Evolutionary conservation across 2,888 invertebrate genomes (phyloP).

Genomic region (Drosophila sordidula): DNA sequence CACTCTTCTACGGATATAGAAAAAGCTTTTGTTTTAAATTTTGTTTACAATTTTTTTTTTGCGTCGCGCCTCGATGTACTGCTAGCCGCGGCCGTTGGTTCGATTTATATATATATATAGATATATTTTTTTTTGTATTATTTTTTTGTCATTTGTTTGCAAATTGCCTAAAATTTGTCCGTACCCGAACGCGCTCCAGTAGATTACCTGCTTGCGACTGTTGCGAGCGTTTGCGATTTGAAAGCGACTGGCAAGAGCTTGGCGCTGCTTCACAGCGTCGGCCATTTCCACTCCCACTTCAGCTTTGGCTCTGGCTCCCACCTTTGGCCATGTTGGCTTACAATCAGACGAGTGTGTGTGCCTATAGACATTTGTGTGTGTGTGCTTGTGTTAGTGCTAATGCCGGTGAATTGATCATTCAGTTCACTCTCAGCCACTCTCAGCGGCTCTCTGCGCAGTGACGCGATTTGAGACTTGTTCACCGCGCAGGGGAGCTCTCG

Average conservation of each 20-base stretch:
- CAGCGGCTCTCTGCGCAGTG: constrained; percentile 35
- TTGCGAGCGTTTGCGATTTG: constrained; percentile 56
- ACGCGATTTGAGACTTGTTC: constrained; percentile 44
- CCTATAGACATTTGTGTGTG: background rate
- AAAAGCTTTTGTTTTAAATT: constrained; percentile 11
- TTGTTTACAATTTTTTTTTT: constrained; percentile 8
- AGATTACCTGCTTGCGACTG: constrained; percentile 82
- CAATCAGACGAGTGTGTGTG: constrained; percentile 8
- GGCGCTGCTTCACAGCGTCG: constrained; percentile 36
- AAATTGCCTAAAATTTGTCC: constrained; percentile 54
- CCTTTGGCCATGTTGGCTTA: constrained; percentile 18
- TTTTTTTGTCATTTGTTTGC: constrained; percentile 43
- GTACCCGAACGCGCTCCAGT: constrained; percentile 78
- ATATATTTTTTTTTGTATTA: constrained; percentile 14
- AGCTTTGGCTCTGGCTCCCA: constrained; percentile 13
- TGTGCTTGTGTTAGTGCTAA: constrained; percentile 1
- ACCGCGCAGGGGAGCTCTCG: constrained; percentile 23
- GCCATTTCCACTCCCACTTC: constrained; percentile 34
- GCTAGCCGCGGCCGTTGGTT: constrained; percentile 22
- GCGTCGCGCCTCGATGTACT: constrained; percentile 18
- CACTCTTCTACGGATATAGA: background rate
- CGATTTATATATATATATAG: constrained; percentile 17
- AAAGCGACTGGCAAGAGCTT: constrained; percentile 37
- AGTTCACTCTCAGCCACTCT: constrained; percentile 7
- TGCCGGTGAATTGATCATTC: constrained; percentile 39